These are phyloP conservation scores for Bufo bufo DNA, from an alignment of 2,113 vertebrate species.

Conservation along the genomic window DNA sequence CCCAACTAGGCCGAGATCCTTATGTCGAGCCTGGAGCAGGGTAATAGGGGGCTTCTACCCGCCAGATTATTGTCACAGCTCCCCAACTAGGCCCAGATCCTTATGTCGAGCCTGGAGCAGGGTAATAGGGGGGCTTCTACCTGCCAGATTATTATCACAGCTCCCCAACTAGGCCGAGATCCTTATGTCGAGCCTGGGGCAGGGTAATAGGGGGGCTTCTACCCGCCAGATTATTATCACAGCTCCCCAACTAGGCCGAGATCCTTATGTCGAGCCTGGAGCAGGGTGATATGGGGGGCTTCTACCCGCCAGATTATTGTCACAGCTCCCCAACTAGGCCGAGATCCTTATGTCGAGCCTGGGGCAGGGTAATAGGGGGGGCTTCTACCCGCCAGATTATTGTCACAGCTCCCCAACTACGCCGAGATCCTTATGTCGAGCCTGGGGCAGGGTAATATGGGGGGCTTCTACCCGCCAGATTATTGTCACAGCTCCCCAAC, in stretches of 20 bases:
- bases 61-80: not conserved
- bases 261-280: not conserved
- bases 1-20: conserved; percentile 3
- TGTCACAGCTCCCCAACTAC: not conserved
- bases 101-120: not conserved
- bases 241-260: not conserved
- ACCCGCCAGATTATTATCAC: not conserved
- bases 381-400: not conserved
- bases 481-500: not conserved
- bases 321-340: not conserved
- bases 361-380: not conserved
- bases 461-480: not conserved
- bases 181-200: not conserved
- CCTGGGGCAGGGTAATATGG: not conserved
- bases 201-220: not conserved
- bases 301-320: not conserved
- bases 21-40: not conserved
- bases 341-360: conserved; percentile 19
- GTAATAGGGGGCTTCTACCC: not conserved
- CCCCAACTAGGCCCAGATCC: conserved; percentile 1
- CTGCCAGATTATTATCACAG: not conserved
- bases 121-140: not conserved
- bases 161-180: conserved; percentile 1
- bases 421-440: conserved; percentile 19
- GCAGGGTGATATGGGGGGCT: not conserved